Percentiles rank a stretch among this genome's conserved stretches.
These are phyloP conservation scores for Drosophila prostipennis DNA, from an alignment of 2,888 invertebrate genomes.

Conservation along the genomic window DNA sequence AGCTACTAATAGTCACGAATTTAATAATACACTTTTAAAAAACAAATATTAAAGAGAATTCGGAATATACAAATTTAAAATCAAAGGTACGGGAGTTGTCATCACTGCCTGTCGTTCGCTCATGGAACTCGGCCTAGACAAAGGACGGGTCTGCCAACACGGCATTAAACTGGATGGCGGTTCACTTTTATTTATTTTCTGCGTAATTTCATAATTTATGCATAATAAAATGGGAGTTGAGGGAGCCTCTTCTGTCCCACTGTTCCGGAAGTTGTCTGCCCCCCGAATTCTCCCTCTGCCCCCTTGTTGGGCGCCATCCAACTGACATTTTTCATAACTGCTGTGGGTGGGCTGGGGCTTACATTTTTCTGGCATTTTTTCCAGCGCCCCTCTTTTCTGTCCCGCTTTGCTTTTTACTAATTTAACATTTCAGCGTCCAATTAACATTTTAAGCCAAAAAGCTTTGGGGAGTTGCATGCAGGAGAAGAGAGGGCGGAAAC, in stretches of 20 bases:
- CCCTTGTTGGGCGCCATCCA: slow-evolving; percentile 37
- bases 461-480: slow-evolving; percentile 44
- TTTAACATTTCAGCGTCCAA: slow-evolving; percentile 71
- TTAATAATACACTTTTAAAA: too few species aligned
- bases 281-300: not conserved
- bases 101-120: not conserved
- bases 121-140: slow-evolving; percentile 12
- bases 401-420: slow-evolving; percentile 48
- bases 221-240: slow-evolving; percentile 57
- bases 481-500: not conserved
- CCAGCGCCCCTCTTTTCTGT: slow-evolving; percentile 13
- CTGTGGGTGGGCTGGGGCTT: slow-evolving; percentile 14
- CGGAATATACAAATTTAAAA: too few species aligned
- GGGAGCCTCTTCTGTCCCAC: slow-evolving; percentile 20
- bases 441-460: slow-evolving; percentile 66
- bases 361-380: slow-evolving; percentile 37
- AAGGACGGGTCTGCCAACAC: slow-evolving; percentile 8
- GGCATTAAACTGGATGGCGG: slow-evolving; percentile 46
- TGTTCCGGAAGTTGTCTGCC: slow-evolving; percentile 28
- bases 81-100: not conserved
- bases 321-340: slow-evolving; percentile 50
- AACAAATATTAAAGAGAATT: too few species aligned
- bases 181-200: slow-evolving; percentile 49
- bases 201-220: slow-evolving; percentile 67
- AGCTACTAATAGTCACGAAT: too few species aligned